These are phyloP conservation scores for Notiomystis cincta DNA, from an alignment of 2,113 vertebrate genomes.

Conservation along the genomic window DNA sequence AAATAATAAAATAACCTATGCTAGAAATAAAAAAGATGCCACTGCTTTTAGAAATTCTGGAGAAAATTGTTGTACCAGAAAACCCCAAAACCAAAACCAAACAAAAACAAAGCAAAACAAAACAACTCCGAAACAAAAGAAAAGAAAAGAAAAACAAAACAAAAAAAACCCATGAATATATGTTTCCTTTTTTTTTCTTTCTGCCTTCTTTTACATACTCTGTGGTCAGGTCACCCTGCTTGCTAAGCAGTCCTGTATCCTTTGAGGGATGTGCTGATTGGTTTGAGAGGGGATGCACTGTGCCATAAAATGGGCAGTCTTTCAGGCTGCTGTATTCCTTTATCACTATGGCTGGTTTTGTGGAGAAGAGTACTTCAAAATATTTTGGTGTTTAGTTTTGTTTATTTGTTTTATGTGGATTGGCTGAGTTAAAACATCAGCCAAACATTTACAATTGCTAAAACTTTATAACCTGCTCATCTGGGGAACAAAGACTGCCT, in stretches of 20 bases:
- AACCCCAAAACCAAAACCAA: not conserved
- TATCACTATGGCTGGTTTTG: not conserved
- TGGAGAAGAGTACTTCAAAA: not conserved
- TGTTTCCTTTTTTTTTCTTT: not conserved
- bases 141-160: too few species aligned
- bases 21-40: not conserved
- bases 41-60: not conserved
- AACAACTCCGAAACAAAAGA: too few species aligned
- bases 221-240: not conserved
- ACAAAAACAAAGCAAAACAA: too few species aligned
- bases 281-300: not conserved
- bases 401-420: not conserved
- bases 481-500: not conserved
- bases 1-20: not conserved
- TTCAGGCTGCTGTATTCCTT: not conserved
- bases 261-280: not conserved
- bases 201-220: not conserved
- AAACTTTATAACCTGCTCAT: constrained; percentile 6
- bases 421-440: not conserved
- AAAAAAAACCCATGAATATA: not conserved
- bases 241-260: not conserved
- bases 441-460: not conserved
- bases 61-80: not conserved
- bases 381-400: not conserved
- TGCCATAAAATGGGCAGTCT: not conserved